Conservation (phyloP, 1,140 invertebrate genomes). For the Drosophila pruinosa region DNA sequence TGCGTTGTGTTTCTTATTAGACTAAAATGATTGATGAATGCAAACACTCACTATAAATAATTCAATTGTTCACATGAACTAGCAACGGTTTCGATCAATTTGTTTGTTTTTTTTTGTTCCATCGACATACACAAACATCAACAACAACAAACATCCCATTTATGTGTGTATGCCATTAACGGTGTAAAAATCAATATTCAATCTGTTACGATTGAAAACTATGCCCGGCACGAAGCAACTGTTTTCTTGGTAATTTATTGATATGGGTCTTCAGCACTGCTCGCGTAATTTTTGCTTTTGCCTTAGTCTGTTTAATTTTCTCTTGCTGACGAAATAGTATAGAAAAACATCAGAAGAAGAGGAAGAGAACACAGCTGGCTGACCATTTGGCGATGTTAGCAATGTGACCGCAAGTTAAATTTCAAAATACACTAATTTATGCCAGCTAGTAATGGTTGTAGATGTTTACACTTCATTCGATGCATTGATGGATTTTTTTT, state of each 20-base stretch:
- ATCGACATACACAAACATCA: slow-evolving; percentile 7
- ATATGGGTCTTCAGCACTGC: neutral
- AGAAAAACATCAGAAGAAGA: slow-evolving; percentile 33
- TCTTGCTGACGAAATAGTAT: slow-evolving; percentile 19
- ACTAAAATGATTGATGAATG: neutral
- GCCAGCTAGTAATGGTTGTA: too few relatives aligned
- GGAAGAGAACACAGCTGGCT: slow-evolving; percentile 26
- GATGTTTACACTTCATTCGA: too few relatives aligned
- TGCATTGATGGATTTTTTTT: too few relatives aligned
- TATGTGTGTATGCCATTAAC: neutral
- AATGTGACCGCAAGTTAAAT: neutral
- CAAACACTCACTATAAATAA: neutral
- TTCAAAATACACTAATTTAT: neutral
- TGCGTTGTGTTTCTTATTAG: neutral
- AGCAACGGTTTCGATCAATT: slow-evolving; percentile 6
- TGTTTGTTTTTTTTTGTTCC: slow-evolving; percentile 1
- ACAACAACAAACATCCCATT: slow-evolving; percentile 27
- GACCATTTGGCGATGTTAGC: slow-evolving; percentile 5
- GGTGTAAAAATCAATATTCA: slow-evolving; percentile 40
- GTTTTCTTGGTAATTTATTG: neutral
- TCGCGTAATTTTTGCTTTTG: neutral
- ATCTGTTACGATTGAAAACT: neutral
- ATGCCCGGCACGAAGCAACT: neutral
- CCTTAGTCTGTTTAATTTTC: neutral
- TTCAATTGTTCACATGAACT: neutral